Percentiles rank a stretch among this genome's conserved stretches.
Evolutionary conservation across 2,888 invertebrate genomes (phyloP).

Genomic region (Caenorhabditis sp.): DNA sequence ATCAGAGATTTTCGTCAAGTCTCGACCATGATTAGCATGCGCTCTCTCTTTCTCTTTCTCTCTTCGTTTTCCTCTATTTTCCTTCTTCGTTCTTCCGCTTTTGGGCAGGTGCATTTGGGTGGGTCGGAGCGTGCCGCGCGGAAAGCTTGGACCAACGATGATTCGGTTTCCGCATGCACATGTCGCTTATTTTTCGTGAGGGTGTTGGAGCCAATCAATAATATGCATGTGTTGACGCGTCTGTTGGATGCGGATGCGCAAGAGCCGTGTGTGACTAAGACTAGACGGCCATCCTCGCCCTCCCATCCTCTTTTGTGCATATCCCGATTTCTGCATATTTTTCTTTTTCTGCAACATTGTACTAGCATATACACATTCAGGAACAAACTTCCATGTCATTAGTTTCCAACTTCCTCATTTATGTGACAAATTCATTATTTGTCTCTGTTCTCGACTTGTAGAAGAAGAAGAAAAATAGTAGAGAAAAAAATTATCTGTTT

Average conservation of each 20-base stretch:
- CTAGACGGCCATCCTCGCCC: slow-evolving; percentile 37
- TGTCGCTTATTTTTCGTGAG: slow-evolving; percentile 58
- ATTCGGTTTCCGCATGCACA: slow-evolving; percentile 57
- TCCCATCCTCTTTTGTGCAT: slow-evolving; percentile 57
- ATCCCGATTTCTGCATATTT: slow-evolving; percentile 58
- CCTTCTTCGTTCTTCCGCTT: neutral
- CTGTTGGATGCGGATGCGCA: slow-evolving; percentile 54
- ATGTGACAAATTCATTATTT: too few relatives aligned
- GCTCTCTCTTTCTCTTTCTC: neutral
- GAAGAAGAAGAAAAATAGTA: neutral
- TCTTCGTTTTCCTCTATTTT: neutral
- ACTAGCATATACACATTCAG: neutral
- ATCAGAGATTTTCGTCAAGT: too few relatives aligned
- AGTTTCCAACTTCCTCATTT: too few relatives aligned
- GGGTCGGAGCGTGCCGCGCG: neutral
- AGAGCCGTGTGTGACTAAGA: slow-evolving; percentile 53
- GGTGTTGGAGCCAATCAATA: slow-evolving; percentile 62
- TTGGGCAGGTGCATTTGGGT: neutral
- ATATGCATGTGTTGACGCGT: slow-evolving; percentile 62
- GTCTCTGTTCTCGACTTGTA: neutral
- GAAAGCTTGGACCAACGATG: slow-evolving; percentile 16
- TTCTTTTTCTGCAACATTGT: slow-evolving; percentile 44
- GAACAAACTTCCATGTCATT: neutral
- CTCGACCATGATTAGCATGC: too few relatives aligned
- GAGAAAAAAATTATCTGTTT: slow-evolving; percentile 1